phyloP scores from a whole-genome alignment of 2,797 vertebrate species.

The Eospalax fontanierii region DNA sequence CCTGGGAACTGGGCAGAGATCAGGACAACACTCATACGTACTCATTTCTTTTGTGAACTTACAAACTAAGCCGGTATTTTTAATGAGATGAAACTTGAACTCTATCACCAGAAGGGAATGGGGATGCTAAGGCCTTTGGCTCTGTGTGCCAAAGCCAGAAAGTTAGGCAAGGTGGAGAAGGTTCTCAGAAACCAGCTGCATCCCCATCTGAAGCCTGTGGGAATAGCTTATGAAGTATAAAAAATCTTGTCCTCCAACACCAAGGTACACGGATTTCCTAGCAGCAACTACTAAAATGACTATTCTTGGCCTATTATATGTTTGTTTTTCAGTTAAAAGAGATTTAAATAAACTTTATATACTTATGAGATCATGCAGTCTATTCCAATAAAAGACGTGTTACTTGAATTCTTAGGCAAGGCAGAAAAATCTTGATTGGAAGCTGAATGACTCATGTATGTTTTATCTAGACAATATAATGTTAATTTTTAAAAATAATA shows the following conservation, averaged over 20 bases:
- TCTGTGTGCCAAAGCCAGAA: slow-evolving; percentile 18
- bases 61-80: slow-evolving; percentile 46
- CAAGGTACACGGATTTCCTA: slow-evolving; percentile 51
- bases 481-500: background rate
- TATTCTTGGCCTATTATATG: slow-evolving; percentile 57
- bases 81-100: slow-evolving; percentile 42
- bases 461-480: slow-evolving; percentile 57
- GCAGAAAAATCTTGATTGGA: slow-evolving; percentile 34
- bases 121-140: background rate
- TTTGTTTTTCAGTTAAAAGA: slow-evolving; percentile 73
- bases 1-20: background rate
- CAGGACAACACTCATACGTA: background rate
- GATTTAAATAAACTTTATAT: slow-evolving; percentile 70
- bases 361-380: slow-evolving; percentile 64
- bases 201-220: slow-evolving; percentile 34
- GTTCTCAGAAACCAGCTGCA: background rate
- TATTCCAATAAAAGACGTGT: slow-evolving; percentile 74
- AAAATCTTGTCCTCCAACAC: slow-evolving; percentile 40
- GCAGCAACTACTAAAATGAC: slow-evolving; percentile 44
- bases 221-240: slow-evolving; percentile 26
- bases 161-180: background rate
- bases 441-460: background rate
- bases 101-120: background rate
- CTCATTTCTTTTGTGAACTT: slow-evolving; percentile 50
- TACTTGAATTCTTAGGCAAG: slow-evolving; percentile 55